Evolutionary conservation across 2,113 vertebrate species (phyloP).

Genomic region (Cyprinodon brontotheroides): DNA sequence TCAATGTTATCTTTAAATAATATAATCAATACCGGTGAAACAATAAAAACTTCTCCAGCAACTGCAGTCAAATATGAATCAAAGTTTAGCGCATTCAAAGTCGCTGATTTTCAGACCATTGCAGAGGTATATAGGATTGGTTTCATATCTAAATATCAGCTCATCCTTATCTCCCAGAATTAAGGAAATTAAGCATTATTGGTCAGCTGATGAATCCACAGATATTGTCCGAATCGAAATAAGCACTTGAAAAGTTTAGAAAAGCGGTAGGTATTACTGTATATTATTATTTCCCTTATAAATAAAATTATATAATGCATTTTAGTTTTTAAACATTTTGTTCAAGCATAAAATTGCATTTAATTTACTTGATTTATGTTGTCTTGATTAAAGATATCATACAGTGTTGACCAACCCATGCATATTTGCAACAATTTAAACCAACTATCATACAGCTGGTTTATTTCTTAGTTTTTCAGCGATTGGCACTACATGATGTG

Average conservation of each 20-base stretch:
- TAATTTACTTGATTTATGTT: background rate
- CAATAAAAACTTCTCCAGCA: too few relatives aligned
- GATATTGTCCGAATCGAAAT: background rate
- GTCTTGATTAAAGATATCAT: background rate
- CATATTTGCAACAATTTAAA: conserved; percentile 1
- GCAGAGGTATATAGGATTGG: too few relatives aligned
- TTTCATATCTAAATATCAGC: too few relatives aligned
- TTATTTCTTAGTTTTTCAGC: conserved; percentile 32
- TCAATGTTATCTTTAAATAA: too few relatives aligned
- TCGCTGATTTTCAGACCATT: too few relatives aligned
- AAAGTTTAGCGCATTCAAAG: too few relatives aligned
- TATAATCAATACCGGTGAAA: too few relatives aligned
- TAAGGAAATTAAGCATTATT: too few relatives aligned
- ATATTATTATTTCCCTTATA: too few relatives aligned
- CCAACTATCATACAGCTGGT: background rate
- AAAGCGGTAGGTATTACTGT: background rate
- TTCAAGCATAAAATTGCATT: background rate
- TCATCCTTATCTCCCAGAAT: too few relatives aligned
- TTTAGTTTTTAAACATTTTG: background rate
- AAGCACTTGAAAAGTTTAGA: background rate
- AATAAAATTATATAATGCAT: background rate
- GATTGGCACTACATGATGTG: conserved; percentile 17
- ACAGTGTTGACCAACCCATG: background rate
- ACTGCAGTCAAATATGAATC: too few relatives aligned
- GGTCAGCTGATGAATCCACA: too few relatives aligned